Percentiles rank a stretch among this genome's conserved stretches.
These are phyloP conservation scores for Nibea albiflora DNA, from an alignment of 2,113 vertebrate genomes.

Conservation along the genomic window DNA sequence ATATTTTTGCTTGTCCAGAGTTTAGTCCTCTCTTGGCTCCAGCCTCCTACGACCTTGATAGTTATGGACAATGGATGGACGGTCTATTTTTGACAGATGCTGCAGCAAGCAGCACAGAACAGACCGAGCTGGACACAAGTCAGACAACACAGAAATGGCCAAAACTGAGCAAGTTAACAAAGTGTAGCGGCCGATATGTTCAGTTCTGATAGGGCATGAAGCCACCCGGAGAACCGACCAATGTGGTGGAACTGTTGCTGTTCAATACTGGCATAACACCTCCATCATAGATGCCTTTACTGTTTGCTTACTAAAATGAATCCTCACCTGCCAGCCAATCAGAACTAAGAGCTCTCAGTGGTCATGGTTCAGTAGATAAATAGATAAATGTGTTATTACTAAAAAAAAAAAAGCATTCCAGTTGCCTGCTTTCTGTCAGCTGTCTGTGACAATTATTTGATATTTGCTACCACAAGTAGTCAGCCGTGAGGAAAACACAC, in stretches of 20 bases:
- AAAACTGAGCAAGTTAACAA: too few species aligned
- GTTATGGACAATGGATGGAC: too few species aligned
- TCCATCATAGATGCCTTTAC: background rate
- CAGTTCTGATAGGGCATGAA: too few species aligned
- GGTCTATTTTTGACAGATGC: too few species aligned
- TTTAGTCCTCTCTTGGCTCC: too few species aligned
- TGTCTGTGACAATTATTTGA: background rate
- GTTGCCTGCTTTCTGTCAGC: background rate
- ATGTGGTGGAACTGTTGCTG: background rate
- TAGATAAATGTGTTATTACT: background rate
- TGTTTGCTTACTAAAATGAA: background rate
- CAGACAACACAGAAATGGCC: too few species aligned
- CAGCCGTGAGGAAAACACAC: background rate
- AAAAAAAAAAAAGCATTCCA: background rate
- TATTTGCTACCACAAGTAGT: background rate
- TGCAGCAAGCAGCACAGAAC: too few species aligned
- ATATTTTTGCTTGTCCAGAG: too few species aligned
- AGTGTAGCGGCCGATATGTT: too few species aligned
- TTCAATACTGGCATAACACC: background rate
- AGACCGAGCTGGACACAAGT: too few species aligned
- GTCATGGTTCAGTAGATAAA: background rate
- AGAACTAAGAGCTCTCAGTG: background rate
- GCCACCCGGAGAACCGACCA: too few species aligned
- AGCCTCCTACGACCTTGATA: too few species aligned
- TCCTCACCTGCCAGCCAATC: background rate